Percentiles rank a stretch among this genome's conserved stretches.
Conservation (phyloP, 2,888 invertebrate genomes). For the Elmis aenea region DNA sequence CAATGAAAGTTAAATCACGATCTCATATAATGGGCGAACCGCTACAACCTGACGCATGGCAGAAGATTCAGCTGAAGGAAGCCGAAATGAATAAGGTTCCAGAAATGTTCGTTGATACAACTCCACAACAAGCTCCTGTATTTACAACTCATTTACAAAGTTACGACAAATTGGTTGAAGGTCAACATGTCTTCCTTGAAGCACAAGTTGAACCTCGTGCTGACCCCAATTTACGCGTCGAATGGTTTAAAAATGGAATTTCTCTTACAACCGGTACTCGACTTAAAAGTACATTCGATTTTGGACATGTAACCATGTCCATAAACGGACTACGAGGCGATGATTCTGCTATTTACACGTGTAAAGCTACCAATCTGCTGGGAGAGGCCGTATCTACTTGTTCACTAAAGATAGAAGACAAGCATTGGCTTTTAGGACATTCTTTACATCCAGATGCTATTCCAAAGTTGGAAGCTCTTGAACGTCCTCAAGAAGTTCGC, state of each 20-base stretch:
- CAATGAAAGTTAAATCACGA: slow-evolving; percentile 81
- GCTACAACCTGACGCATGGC: slow-evolving; percentile 87
- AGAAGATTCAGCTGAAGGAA: slow-evolving; percentile 86
- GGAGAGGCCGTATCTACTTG: slow-evolving; percentile 94
- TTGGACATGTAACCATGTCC: slow-evolving; percentile 90
- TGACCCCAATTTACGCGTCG: slow-evolving; percentile 80
- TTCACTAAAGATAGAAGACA: slow-evolving; percentile 82
- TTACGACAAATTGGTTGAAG: slow-evolving; percentile 77
- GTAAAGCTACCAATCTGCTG: slow-evolving; percentile 86
- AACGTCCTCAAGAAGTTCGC: slow-evolving; percentile 67
- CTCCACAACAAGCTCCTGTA: slow-evolving; percentile 89
- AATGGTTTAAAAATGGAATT: slow-evolving; percentile 91
- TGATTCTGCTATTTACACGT: slow-evolving; percentile 93
- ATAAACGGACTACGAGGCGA: slow-evolving; percentile 82
- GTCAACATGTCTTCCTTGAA: slow-evolving; percentile 80
- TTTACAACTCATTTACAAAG: slow-evolving; percentile 89
- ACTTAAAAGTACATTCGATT: slow-evolving; percentile 91
- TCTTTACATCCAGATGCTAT: slow-evolving; percentile 86
- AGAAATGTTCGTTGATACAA: slow-evolving; percentile 79
- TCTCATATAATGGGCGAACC: slow-evolving; percentile 78
- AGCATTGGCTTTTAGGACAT: slow-evolving; percentile 82
- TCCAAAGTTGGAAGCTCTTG: slow-evolving; percentile 78
- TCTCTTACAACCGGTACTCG: slow-evolving; percentile 82
- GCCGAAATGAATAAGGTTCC: slow-evolving; percentile 88
- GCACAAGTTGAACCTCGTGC: slow-evolving; percentile 88